Percentiles rank a stretch among this genome's conserved stretches.
Evolutionary conservation across 1,140 invertebrate species (phyloP).

Genomic region (Bombus pascuorum): DNA sequence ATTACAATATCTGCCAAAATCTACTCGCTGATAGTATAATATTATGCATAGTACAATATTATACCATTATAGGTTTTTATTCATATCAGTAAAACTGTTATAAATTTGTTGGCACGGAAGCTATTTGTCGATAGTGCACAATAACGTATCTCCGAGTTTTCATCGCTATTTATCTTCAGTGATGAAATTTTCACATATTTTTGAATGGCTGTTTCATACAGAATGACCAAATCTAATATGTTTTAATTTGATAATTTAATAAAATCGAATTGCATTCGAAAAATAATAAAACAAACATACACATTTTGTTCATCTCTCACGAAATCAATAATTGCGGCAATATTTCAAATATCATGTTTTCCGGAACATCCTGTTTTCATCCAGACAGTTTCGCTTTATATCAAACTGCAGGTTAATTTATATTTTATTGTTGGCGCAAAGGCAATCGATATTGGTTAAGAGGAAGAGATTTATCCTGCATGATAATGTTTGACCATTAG

Average conservation of each 20-base stretch:
- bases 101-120: background rate
- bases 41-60: background rate
- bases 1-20: background rate
- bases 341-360: background rate
- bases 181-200: background rate
- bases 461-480: constrained; percentile 2
- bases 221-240: background rate
- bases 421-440: constrained; percentile 1
- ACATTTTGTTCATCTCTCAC: background rate
- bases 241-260: background rate
- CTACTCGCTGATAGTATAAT: background rate
- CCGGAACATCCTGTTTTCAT: background rate
- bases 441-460: constrained; percentile 7
- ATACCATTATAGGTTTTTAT: background rate
- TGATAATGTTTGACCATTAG: constrained; percentile 1
- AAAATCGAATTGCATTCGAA: too few species aligned
- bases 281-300: background rate
- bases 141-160: background rate
- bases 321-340: background rate
- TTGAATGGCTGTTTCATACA: background rate
- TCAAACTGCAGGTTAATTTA: background rate
- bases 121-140: background rate
- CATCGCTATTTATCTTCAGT: background rate
- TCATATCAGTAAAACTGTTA: background rate
- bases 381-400: too few species aligned